Evolutionary conservation across 2,113 vertebrate genomes (phyloP), one percentile per base, ranked within the genome.

Genomic region (Rhineura floridana): DNA sequence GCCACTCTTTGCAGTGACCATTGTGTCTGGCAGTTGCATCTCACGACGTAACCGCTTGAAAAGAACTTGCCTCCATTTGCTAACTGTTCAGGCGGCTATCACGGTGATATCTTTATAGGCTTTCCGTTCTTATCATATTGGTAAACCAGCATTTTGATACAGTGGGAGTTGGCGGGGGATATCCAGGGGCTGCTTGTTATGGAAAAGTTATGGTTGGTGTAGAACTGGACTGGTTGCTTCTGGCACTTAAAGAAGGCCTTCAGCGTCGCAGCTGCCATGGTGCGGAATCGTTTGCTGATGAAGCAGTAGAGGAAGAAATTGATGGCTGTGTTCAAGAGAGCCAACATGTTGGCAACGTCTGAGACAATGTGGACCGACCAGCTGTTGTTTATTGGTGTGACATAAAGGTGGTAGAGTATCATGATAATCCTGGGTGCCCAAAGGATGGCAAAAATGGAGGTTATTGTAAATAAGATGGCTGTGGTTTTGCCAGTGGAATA

Each of bases 261-360:
- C 85, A 99, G 96, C 0, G 98, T 98, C 3, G 97, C 97, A 39
- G 98, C 97, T 0, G 98, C 98, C 98, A 99, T 98, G 75, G 97
- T 96, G 67, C 98, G 97, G 95, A 99, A 99, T 8, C 98, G 97
- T 96, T 98, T 98, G 97, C 98, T 99, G 93, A 99, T 99, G 96
- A 99, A 99, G 93, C 99, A 99, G 94, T 99, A 99, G 76, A 99
- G 97, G 96, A 99, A 99, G 97, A 99, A 99, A 94, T 99, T 99
- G 97, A 99, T 98, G 1, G 98, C 98, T 0, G 99, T 99, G 97
- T 99, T 99, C 87, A 99, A 97, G 83, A 99, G 95, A 0, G 99
- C 99, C 1, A 99, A 95, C 99, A 99, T 99, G 89, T 99, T 99
- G 44, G 99, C 98, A 2, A 99, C 72, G 67, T 99, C 98, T 0